Base-by-base conservation (phyloP, 92 coral and sea anemone genomes). In the Bergia sp. region DNA sequence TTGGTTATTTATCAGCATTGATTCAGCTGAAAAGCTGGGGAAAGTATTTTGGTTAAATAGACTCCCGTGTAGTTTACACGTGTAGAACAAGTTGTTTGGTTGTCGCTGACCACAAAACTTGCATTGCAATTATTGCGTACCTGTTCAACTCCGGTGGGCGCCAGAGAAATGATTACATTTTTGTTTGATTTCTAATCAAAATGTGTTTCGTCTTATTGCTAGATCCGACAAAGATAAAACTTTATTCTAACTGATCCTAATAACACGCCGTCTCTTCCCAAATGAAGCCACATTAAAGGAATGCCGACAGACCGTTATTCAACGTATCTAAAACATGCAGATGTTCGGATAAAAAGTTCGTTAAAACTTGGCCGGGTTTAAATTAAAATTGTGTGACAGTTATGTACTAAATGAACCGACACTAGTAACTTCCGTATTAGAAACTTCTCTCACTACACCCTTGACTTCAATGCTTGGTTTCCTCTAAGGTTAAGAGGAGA, bases 141-240 rank as follows among this genome's bases (percentile, higher is more conserved):
- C 83, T n/a, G 40, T 53, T 79, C 83, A 45, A 79, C 83, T 58
- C 57, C 83, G 83, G 83, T 79, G 83, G 83, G 23, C 83, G 65
- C 83, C 67, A 50, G 45, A 50, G 69, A 53, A 79, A 21, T 29
- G 55, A 79, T 79, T 53, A 53, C 42, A 61, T 61, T 61, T 61
- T 61, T 61, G 23, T 7, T 61, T 20, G 69, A 61, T 61, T 61
- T 79, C 42, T 79, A 50, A 50, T 79, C 67, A 79, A 10, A 73
- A 73, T 11, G 40, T 73, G 77, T 50, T 37, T 53, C 39, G 37
- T 39, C 61, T 37, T 37, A 49, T 11, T 29, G 83, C 40, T 23
- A n/a, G 83, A 79, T 79, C 83, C 83, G 83, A 79, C 83, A 50
- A 67, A 8, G 83, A 79, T 79, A 79, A 79, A 53, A 79, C 45